These are phyloP conservation scores for Monochamus alternatus DNA, from an alignment of 2,888 invertebrate genomes.

Conservation along the genomic window DNA sequence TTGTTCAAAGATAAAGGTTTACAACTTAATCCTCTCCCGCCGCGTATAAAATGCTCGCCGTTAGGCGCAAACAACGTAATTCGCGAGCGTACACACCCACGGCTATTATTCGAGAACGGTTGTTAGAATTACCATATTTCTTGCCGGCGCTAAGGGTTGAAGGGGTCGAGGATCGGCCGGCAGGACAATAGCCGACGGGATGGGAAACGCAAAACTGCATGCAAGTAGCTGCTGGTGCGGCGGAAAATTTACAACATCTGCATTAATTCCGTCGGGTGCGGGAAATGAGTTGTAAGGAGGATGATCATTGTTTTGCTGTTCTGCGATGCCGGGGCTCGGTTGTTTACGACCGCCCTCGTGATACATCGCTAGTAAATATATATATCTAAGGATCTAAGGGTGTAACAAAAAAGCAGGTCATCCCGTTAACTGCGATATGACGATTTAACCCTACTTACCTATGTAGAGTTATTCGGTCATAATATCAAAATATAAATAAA, in stretches of 20 bases:
- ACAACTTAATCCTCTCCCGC: slow-evolving; percentile 23
- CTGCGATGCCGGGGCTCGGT: background rate
- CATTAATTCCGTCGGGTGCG: slow-evolving; percentile 13
- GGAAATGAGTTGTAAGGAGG: slow-evolving; percentile 6
- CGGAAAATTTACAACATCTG: slow-evolving; percentile 30
- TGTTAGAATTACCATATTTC: slow-evolving; percentile 39
- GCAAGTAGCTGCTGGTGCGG: slow-evolving; percentile 3
- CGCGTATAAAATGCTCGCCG: slow-evolving; percentile 29
- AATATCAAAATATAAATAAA: too few species aligned
- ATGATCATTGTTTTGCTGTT: background rate
- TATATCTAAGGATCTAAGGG: too few species aligned
- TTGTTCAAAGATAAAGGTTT: slow-evolving; percentile 13
- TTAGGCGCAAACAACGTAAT: slow-evolving; percentile 33
- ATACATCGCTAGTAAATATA: too few species aligned
- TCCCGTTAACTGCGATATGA: too few species aligned
- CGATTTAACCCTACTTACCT: too few species aligned
- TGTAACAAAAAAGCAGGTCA: too few species aligned
- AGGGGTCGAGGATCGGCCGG: slow-evolving; percentile 24
- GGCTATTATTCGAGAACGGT: slow-evolving; percentile 31
- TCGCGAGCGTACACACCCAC: slow-evolving; percentile 36
- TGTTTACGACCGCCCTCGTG: background rate
- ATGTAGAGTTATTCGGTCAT: too few species aligned
- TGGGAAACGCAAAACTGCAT: slow-evolving; percentile 33
- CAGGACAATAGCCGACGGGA: slow-evolving; percentile 33
- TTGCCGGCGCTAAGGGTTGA: slow-evolving; percentile 36